A percentile compares a stretch with the other conserved stretches of the same genome.
phyloP scores from a whole-genome alignment of 2,888 invertebrate genomes.

The Hemicrepidius hirtus region DNA sequence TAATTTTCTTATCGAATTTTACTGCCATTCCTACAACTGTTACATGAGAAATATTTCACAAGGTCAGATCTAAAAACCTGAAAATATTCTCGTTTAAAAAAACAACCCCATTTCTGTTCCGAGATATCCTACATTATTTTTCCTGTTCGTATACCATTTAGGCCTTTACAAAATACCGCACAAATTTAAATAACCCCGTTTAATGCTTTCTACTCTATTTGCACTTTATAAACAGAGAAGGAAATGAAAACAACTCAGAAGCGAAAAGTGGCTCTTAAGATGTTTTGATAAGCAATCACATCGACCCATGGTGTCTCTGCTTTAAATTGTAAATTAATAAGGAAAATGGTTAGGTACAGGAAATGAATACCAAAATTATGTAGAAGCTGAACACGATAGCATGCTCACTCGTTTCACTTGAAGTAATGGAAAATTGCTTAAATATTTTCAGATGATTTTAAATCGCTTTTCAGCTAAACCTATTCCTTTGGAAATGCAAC shows the following conservation, averaged over 20 bases:
- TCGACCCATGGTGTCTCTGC: constrained; percentile 14
- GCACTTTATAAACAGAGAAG: constrained; percentile 15
- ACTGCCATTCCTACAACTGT: not conserved
- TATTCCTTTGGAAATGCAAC: too few species aligned
- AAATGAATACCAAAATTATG: constrained; percentile 25
- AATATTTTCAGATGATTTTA: too few species aligned
- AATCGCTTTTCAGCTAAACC: too few species aligned
- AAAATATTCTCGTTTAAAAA: too few species aligned
- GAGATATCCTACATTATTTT: too few species aligned
- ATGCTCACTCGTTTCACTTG: not conserved
- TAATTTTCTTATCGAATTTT: constrained; percentile 16
- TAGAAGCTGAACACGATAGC: constrained; percentile 1
- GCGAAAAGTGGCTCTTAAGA: constrained; percentile 24
- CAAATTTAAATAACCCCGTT: constrained; percentile 15
- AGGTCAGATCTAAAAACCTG: not conserved
- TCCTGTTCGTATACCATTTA: not conserved
- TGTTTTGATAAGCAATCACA: constrained; percentile 27
- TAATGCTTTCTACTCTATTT: constrained; percentile 7
- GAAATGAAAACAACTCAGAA: constrained; percentile 23
- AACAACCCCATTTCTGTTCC: too few species aligned
- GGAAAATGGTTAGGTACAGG: constrained; percentile 11
- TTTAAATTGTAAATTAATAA: constrained; percentile 30
- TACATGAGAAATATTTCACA: not conserved
- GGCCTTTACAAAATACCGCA: not conserved
- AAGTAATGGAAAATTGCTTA: not conserved